phyloP scores from a whole-genome alignment of 1,140 invertebrate genomes.

The Planococcus citri region DNA sequence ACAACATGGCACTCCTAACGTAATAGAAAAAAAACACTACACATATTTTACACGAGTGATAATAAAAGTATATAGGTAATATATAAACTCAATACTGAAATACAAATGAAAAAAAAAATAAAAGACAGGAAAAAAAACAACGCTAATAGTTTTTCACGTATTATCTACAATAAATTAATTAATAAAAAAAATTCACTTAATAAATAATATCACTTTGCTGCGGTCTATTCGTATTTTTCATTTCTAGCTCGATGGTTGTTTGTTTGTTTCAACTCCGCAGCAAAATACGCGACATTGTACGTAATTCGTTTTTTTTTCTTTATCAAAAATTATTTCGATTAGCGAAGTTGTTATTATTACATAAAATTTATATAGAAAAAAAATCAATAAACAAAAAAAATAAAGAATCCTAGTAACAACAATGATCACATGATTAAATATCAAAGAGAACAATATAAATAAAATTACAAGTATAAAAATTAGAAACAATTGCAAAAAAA shows the following conservation, averaged over 20 bases:
- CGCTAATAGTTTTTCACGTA: background rate
- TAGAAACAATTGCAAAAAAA: slow-evolving; percentile 7
- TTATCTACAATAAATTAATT: slow-evolving; percentile 8
- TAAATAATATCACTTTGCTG: slow-evolving; percentile 16
- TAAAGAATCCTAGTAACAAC: slow-evolving; percentile 17
- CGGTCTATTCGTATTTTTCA: background rate
- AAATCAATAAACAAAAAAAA: no score
- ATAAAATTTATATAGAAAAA: no score
- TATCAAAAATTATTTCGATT: background rate
- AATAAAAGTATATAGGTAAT: no score
- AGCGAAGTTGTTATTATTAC: no score
- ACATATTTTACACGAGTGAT: background rate
- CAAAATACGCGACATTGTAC: background rate
- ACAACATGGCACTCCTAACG: slow-evolving; percentile 14
- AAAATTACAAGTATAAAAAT: slow-evolving; percentile 4
- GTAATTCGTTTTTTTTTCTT: background rate
- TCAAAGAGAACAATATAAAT: background rate
- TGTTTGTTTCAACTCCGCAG: background rate
- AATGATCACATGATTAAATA: slow-evolving; percentile 22
- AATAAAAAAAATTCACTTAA: slow-evolving; percentile 3
- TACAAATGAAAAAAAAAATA: no score
- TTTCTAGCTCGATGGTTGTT: no score
- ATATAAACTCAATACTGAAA: background rate
- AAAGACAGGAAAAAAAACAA: background rate
- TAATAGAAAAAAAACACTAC: slow-evolving; percentile 5